These are phyloP conservation scores for Heteromormyrus szaboi DNA, from an alignment of 2,797 vertebrate genomes.

Conservation along the genomic window DNA sequence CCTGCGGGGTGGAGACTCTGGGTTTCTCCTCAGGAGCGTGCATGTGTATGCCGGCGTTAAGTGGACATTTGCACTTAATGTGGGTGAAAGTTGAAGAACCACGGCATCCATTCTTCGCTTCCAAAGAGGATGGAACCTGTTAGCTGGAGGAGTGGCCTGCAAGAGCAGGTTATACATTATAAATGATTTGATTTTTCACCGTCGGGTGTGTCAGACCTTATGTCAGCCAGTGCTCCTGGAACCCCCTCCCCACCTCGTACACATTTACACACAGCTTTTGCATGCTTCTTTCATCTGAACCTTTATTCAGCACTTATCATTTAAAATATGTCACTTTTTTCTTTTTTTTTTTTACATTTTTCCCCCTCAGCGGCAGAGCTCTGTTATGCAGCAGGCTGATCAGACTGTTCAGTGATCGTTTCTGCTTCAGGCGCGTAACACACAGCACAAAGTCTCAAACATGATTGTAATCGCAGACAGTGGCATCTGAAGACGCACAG, in stretches of 20 bases:
- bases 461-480: neutral
- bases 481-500: neutral
- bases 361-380: neutral
- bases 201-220: neutral
- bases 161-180: neutral
- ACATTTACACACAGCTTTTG: neutral
- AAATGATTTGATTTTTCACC: neutral
- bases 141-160: neutral
- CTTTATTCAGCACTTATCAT: neutral
- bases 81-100: neutral
- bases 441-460: neutral
- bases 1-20: neutral
- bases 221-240: neutral
- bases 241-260: neutral
- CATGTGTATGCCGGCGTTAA: neutral
- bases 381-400: neutral
- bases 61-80: neutral
- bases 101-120: neutral
- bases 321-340: neutral
- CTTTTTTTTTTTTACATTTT: neutral
- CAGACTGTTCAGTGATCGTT: neutral
- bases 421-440: neutral
- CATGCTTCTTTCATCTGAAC: neutral
- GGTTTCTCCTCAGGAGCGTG: neutral
- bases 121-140: neutral